Conservation (phyloP, 2,797 vertebrate species). For the Myotis findleyi region DNA sequence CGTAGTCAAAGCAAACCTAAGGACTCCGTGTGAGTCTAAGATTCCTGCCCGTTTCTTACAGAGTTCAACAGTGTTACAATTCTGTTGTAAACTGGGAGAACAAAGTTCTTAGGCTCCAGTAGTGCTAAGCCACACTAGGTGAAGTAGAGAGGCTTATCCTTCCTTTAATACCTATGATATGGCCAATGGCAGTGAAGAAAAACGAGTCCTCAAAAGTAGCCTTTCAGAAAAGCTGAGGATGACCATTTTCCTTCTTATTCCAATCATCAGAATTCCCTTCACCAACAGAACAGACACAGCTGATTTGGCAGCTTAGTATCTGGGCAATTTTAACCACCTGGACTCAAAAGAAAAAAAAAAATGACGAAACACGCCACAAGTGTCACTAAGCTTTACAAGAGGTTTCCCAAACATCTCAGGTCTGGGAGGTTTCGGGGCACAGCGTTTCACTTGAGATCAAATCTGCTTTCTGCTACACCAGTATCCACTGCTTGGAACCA, state of each 20-base stretch:
- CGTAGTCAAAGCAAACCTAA: neutral
- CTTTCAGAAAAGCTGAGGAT: neutral
- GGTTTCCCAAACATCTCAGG: constrained; percentile 52
- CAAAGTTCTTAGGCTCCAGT: neutral
- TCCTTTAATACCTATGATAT: neutral
- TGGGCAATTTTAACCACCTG: constrained; percentile 78
- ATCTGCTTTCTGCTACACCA: neutral
- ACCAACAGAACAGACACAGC: constrained; percentile 58
- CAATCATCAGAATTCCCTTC: constrained; percentile 61
- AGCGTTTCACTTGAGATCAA: neutral
- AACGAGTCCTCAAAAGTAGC: neutral
- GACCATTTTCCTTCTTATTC: constrained; percentile 7
- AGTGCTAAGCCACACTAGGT: neutral
- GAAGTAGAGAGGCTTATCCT: neutral
- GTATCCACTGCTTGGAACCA: neutral
- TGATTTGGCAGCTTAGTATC: constrained; percentile 64
- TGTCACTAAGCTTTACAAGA: constrained; percentile 62
- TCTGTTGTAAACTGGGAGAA: neutral
- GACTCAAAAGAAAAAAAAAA: constrained; percentile 33
- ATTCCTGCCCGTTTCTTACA: neutral
- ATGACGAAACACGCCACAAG: constrained; percentile 76
- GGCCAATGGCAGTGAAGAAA: neutral
- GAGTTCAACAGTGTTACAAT: neutral
- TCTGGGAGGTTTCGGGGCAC: neutral
- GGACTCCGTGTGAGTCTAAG: neutral